phyloP scores from a whole-genome alignment of 2,888 invertebrate species.

The Eulithis prunata region DNA sequence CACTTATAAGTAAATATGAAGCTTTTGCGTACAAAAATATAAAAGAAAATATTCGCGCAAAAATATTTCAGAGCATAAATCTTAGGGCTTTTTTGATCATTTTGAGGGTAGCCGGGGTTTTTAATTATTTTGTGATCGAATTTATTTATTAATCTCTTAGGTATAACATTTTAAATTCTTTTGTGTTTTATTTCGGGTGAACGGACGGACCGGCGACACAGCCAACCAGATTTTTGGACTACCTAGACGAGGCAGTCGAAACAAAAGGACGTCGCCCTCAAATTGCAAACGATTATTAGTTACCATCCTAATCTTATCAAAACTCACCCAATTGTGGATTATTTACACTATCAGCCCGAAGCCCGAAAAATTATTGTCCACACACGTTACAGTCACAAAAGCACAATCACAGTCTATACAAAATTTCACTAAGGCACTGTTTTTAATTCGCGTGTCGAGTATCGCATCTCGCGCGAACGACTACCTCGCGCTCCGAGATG shows the following conservation, averaged over 20 bases:
- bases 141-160: no score
- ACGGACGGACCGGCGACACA: slow-evolving; percentile 50
- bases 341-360: slow-evolving; percentile 74
- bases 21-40: background rate
- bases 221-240: slow-evolving; percentile 50
- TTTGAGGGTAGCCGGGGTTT: no score
- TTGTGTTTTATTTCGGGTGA: slow-evolving; percentile 42
- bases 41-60: background rate
- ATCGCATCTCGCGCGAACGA: slow-evolving; percentile 69
- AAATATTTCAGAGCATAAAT: background rate
- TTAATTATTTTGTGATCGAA: no score
- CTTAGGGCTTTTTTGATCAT: no score
- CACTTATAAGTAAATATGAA: no score
- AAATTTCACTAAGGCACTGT: slow-evolving; percentile 67
- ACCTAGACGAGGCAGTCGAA: slow-evolving; percentile 21
- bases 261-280: slow-evolving; percentile 61
- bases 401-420: slow-evolving; percentile 72
- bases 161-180: no score
- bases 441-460: slow-evolving; percentile 62
- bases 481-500: slow-evolving; percentile 81
- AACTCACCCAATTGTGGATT: slow-evolving; percentile 83
- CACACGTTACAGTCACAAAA: slow-evolving; percentile 70
- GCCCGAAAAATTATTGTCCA: slow-evolving; percentile 71
- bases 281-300: slow-evolving; percentile 68
- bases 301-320: slow-evolving; percentile 82